Conservation (phyloP, 2,888 invertebrate species). For the Napeogenes sylphis region DNA sequence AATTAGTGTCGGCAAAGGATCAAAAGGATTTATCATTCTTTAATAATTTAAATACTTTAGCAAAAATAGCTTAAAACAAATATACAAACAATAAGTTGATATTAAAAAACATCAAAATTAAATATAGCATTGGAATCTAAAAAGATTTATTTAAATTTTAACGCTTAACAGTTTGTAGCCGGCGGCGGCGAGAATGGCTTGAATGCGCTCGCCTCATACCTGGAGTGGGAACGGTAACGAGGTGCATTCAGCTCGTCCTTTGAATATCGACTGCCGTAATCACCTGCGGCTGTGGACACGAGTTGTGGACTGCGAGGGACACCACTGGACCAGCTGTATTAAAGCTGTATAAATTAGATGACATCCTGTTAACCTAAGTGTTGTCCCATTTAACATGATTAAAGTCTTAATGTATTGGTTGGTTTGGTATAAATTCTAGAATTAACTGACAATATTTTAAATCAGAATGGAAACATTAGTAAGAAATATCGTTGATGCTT, state of each 20-base stretch:
- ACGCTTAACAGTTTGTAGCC: too few species aligned
- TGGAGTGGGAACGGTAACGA: constrained; percentile 28
- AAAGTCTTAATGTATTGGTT: too few species aligned
- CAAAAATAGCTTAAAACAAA: too few species aligned
- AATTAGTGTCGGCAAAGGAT: constrained; percentile 14
- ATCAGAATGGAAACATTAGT: too few species aligned
- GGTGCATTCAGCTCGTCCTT: constrained; percentile 32
- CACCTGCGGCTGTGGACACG: constrained; percentile 20
- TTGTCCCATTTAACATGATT: neutral
- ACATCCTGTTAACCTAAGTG: neutral
- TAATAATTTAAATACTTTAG: too few species aligned
- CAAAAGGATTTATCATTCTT: too few species aligned
- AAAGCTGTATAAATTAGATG: too few species aligned
- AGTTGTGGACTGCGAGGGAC: neutral
- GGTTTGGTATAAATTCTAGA: too few species aligned
- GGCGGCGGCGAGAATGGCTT: constrained; percentile 5
- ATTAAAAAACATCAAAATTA: neutral
- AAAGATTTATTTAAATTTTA: neutral
- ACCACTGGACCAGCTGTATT: neutral
- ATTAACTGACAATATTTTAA: too few species aligned
- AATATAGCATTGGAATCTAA: neutral
- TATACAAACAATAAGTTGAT: too few species aligned
- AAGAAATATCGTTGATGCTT: too few species aligned
- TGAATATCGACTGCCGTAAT: constrained; percentile 32
- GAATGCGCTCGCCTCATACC: constrained; percentile 21